These are phyloP conservation scores for Subanguina moxae DNA, from an alignment of 1,140 invertebrate genomes.

Conservation along the genomic window DNA sequence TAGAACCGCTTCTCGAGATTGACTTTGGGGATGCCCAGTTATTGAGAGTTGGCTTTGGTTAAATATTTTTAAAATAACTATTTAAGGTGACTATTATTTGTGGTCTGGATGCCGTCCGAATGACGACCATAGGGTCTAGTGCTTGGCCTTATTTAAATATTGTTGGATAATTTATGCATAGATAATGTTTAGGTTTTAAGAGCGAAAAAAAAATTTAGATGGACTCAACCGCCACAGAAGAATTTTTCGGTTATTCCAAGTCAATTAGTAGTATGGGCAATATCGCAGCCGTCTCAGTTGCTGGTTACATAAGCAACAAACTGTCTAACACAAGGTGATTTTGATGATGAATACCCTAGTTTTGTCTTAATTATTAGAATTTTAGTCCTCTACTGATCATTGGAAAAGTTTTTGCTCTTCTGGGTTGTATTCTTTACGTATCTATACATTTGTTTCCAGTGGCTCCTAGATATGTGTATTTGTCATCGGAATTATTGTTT, in stretches of 20 bases:
- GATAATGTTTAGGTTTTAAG: too few relatives aligned
- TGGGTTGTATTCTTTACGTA: slow-evolving; percentile 45
- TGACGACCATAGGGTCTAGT: too few relatives aligned
- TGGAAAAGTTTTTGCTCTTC: slow-evolving; percentile 38
- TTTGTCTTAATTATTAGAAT: slow-evolving; percentile 1
- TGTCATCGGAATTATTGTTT: neutral
- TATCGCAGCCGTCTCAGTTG: neutral
- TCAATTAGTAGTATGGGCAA: slow-evolving; percentile 1
- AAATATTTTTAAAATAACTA: too few relatives aligned
- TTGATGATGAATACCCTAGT: neutral
- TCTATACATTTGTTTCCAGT: slow-evolving; percentile 21
- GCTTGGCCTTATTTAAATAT: too few relatives aligned
- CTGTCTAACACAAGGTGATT: neutral
- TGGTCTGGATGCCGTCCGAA: too few relatives aligned
- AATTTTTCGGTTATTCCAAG: neutral
- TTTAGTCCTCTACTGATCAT: slow-evolving; percentile 39
- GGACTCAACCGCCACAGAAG: neutral
- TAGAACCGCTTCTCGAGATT: too few relatives aligned
- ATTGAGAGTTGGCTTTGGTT: too few relatives aligned
- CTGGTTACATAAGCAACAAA: neutral
- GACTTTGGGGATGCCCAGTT: too few relatives aligned
- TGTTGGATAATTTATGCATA: too few relatives aligned
- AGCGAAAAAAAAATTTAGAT: too few relatives aligned
- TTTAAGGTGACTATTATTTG: too few relatives aligned
- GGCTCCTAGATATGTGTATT: neutral